A percentile compares a stretch with the other conserved stretches of the same genome.
phyloP scores from a whole-genome alignment of 2,888 invertebrate genomes.

The Eustalomyia histrio region DNA sequence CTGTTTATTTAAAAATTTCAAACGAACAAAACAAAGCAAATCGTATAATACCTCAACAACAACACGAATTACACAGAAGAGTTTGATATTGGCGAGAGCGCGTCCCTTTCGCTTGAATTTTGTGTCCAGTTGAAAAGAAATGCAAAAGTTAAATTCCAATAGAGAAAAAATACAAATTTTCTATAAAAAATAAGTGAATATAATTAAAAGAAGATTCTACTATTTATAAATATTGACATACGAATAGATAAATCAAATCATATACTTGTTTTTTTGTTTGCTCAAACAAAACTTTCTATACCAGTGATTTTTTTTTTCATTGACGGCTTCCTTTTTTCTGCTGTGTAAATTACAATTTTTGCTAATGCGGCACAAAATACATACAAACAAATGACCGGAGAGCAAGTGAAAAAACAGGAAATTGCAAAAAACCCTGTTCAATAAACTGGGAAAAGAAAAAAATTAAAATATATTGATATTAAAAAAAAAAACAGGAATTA shows the following conservation, averaged over 20 bases:
- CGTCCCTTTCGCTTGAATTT: constrained; percentile 65
- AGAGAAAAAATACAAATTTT: constrained; percentile 43
- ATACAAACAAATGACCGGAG: constrained; percentile 28
- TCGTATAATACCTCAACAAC: constrained; percentile 44
- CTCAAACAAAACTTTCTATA: constrained; percentile 58
- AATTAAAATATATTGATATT: constrained; percentile 29
- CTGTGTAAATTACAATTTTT: constrained; percentile 23
- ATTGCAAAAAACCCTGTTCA: constrained; percentile 16
- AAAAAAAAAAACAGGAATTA: constrained; percentile 33
- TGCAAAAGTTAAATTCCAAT: constrained; percentile 54
- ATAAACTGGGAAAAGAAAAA: constrained; percentile 8
- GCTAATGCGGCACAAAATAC: constrained; percentile 51
- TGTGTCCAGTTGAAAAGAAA: constrained; percentile 53
- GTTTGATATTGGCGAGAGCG: constrained; percentile 56
- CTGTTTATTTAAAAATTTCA: constrained; percentile 55
- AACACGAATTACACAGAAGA: constrained; percentile 52
- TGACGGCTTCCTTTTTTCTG: constrained; percentile 61
- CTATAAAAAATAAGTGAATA: constrained; percentile 23
- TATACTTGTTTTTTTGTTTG: constrained; percentile 2
- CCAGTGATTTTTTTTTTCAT: constrained; percentile 50
- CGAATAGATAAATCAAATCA: not conserved
- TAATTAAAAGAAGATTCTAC: not conserved
- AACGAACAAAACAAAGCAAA: constrained; percentile 63
- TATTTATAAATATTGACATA: not conserved
- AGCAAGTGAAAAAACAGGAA: constrained; percentile 43